Evolutionary conservation across 2,888 invertebrate species (phyloP), one percentile per base, ranked within the genome.

Genomic region (Nomada goodeniana): DNA sequence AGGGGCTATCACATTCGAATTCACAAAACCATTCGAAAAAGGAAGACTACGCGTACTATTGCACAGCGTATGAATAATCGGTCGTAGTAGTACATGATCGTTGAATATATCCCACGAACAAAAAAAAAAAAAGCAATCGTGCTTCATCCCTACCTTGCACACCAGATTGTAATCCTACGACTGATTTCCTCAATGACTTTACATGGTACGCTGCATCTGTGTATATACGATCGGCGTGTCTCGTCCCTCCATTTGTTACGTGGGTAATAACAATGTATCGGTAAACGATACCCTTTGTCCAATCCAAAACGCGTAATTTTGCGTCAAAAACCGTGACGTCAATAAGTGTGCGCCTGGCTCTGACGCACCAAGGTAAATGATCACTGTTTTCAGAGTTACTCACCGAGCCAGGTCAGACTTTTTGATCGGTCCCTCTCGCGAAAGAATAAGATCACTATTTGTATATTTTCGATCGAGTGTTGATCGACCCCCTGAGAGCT

Each of bases 361-460:
- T 86, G 85, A 86, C 83, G 83, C 85, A 80, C 50, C 64, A 13
- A n/a, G 68, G 42, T 50, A 67, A 65, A 65, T 50, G 57, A 81
- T 79, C 71, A 47, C 63, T 85, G 74, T 85, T 82, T 77, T 76
- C 23, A 85, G 29, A 74, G 29, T 87, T 83, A 76, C 59, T 86
- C 84, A 84, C 59, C 55, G 36, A 42, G 29, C 63, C 61, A 47
- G 69, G 26, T 47, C 15, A 44, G 60, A 29, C 55, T 50, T 68
- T 15, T 29, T 59, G 63, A n/a, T 69, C 53, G 20, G 42, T 44
- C 36, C 11, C 23, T 42, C 47, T 18, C 5, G n/a, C 20, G 29
- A 60, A 20, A n/a, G 64, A 65, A 52, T 57, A 52, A 76, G 23
- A 29, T 3, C 20, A n/a, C 36, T 9, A 7, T 55, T 60, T 50